Conservation (phyloP, 2,113 vertebrate genomes). For the Cynopterus brachyotis region DNA sequence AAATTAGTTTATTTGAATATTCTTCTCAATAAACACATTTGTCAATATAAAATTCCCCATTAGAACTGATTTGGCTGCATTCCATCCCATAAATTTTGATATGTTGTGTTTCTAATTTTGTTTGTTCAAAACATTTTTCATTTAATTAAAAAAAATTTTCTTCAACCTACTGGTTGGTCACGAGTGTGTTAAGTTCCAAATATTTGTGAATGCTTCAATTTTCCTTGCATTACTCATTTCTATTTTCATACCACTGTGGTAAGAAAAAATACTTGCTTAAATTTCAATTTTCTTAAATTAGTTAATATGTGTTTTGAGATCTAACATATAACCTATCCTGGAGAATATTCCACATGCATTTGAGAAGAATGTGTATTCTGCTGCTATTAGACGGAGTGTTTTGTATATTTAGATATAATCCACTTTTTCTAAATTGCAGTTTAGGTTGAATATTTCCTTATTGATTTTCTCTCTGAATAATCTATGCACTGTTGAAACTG, state of each 20-base stretch:
- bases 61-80: not conserved
- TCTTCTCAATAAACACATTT: not conserved
- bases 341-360: not conserved
- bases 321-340: not conserved
- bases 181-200: not conserved
- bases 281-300: not conserved
- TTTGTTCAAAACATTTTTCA: not conserved
- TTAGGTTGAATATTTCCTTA: not conserved
- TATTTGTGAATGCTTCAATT: not conserved
- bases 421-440: not conserved
- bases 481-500: not conserved
- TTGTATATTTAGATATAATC: not conserved
- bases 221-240: not conserved
- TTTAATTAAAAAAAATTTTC: not conserved
- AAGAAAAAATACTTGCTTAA: not conserved
- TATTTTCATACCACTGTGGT: not conserved
- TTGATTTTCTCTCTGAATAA: not conserved
- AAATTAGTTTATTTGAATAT: not conserved
- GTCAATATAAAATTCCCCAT: not conserved
- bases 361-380: not conserved
- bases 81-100: not conserved
- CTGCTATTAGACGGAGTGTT: not conserved
- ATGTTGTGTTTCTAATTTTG: not conserved
- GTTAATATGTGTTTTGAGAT: not conserved
- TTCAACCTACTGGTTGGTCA: not conserved